phyloP scores from a whole-genome alignment of 2,113 vertebrate genomes.

The Alouatta palliata region DNA sequence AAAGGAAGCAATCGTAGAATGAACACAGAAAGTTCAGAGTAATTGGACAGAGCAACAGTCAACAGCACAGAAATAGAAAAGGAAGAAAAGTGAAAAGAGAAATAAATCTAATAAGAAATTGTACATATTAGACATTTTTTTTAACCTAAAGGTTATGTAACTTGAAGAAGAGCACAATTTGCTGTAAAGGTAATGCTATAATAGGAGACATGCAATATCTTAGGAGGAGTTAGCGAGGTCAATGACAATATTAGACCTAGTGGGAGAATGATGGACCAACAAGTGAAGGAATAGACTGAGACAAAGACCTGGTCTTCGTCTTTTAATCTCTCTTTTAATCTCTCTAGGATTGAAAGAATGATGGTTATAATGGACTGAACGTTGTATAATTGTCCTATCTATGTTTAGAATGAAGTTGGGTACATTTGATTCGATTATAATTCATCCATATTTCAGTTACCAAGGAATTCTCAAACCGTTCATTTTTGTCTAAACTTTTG shows the following conservation, averaged over 20 bases:
- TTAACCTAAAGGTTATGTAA: not conserved
- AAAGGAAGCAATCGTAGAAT: not conserved
- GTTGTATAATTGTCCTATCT: not conserved
- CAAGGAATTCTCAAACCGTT: conserved; percentile 22
- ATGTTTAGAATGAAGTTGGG: not conserved
- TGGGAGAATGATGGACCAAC: not conserved
- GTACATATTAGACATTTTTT: not conserved
- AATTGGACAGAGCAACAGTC: not conserved
- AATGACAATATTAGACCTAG: not conserved
- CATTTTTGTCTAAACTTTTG: not conserved
- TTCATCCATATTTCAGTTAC: not conserved
- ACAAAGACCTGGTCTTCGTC: not conserved
- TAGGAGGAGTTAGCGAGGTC: not conserved
- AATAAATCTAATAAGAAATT: not conserved
- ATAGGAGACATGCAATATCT: not conserved
- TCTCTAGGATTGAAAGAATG: not conserved
- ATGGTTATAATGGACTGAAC: not conserved
- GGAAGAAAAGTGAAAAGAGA: not conserved
- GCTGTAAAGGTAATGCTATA: not conserved
- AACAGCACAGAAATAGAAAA: not conserved
- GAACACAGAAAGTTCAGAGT: not conserved
- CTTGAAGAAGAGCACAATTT: not conserved
- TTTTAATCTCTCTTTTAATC: not conserved
- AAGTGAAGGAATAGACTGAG: not conserved
- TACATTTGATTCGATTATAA: not conserved